Evolutionary conservation across 2,888 invertebrate species (phyloP).

Genomic region (Ctenicera cuprea): DNA sequence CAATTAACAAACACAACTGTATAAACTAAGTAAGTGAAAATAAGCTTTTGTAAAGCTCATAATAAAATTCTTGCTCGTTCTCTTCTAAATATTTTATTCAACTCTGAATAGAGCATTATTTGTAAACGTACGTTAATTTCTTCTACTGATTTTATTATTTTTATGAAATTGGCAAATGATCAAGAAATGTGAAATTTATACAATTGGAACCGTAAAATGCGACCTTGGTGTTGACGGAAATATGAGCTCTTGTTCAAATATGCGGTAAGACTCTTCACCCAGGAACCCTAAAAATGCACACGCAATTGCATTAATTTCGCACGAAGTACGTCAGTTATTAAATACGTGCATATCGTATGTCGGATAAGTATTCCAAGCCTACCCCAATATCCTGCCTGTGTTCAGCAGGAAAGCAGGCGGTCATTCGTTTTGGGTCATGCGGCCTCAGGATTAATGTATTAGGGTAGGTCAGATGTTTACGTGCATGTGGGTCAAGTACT

Average conservation of each 20-base stretch:
- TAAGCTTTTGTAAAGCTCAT: no score
- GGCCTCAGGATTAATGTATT: slow-evolving; percentile 40
- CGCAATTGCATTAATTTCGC: slow-evolving; percentile 49
- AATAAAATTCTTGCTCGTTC: no score
- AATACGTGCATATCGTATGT: slow-evolving; percentile 43
- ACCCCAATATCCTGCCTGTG: slow-evolving; percentile 51
- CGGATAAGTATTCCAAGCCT: slow-evolving; percentile 45
- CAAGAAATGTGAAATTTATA: no score
- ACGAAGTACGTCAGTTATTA: slow-evolving; percentile 41
- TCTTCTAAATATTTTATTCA: no score
- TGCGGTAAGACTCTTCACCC: background rate
- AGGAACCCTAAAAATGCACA: slow-evolving; percentile 39
- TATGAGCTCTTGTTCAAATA: background rate
- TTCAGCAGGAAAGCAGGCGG: slow-evolving; percentile 42
- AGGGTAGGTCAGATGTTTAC: slow-evolving; percentile 49
- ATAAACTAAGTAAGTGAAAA: background rate
- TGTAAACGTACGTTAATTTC: no score
- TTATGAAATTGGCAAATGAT: no score
- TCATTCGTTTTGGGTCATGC: slow-evolving; percentile 51
- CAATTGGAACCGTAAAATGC: no score
- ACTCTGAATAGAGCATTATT: no score
- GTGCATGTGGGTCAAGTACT: slow-evolving; percentile 37
- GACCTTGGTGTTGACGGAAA: slow-evolving; percentile 8
- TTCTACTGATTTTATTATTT: no score
- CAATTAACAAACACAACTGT: background rate